A percentile compares a stretch with the other conserved stretches of the same genome.
Conservation (phyloP, 2,888 invertebrate species). For the Tenthredo distinguenda region DNA sequence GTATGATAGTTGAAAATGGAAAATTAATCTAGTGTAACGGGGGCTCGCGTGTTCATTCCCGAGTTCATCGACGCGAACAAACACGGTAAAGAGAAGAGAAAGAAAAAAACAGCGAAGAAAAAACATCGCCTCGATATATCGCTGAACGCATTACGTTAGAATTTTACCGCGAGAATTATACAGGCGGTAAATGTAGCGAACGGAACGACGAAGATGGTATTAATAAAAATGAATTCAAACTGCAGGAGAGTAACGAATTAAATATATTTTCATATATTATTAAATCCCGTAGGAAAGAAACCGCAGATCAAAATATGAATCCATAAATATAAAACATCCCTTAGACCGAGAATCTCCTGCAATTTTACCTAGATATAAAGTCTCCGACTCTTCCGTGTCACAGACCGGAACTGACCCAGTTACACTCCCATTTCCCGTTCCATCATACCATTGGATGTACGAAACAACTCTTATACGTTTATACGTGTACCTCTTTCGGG, state of each 20-base stretch:
- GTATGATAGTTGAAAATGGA: slow-evolving; percentile 47
- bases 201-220: not conserved
- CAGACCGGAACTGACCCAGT: slow-evolving; percentile 69
- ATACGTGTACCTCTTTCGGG: not conserved
- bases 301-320: not conserved
- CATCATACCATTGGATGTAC: slow-evolving; percentile 13
- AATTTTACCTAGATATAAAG: slow-evolving; percentile 23
- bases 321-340: not conserved
- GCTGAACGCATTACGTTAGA: not conserved
- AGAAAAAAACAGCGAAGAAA: not conserved
- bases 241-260: not conserved
- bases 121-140: not conserved
- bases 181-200: not conserved
- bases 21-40: slow-evolving; percentile 52
- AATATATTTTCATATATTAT: not conserved
- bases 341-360: not conserved
- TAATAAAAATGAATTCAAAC: not conserved
- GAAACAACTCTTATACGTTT: slow-evolving; percentile 10
- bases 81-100: not conserved
- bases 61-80: slow-evolving; percentile 45
- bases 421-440: slow-evolving; percentile 57
- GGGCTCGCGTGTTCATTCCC: slow-evolving; percentile 23
- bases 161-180: not conserved
- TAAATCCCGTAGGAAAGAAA: not conserved
- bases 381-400: not conserved